A percentile compares a stretch with the other conserved stretches of the same genome.
Conservation (phyloP, 2,888 invertebrate genomes). For the Hemicrepidius hirtus region DNA sequence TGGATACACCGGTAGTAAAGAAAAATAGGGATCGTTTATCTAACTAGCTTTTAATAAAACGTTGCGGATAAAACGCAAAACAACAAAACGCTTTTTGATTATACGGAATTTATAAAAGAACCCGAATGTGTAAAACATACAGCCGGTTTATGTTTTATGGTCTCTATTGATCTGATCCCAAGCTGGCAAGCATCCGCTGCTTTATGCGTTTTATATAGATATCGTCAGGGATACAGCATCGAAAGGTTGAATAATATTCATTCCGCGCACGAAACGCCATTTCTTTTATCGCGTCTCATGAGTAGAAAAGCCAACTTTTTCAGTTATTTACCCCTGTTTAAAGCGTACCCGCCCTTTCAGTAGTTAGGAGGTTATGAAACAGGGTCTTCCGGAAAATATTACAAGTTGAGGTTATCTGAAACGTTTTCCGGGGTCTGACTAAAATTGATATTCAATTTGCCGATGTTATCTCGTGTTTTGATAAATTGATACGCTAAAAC, state of each 20-base stretch:
- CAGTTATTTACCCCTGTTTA: conserved; percentile 63
- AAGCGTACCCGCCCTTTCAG: conserved; percentile 56
- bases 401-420: conserved; percentile 54
- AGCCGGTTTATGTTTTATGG: conserved; percentile 57
- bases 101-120: conserved; percentile 50
- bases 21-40: conserved; percentile 34
- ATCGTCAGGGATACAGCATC: conserved; percentile 60
- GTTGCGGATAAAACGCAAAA: conserved; percentile 41
- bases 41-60: conserved; percentile 44
- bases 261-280: conserved; percentile 61
- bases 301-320: conserved; percentile 61
- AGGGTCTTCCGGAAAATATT: conserved; percentile 55
- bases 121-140: conserved; percentile 57
- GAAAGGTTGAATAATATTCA: conserved; percentile 60
- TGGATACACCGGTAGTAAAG: conserved; percentile 6
- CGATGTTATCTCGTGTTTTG: conserved; percentile 46
- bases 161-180: conserved; percentile 56
- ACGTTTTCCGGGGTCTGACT: conserved; percentile 45
- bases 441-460: conserved; percentile 51
- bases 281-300: conserved; percentile 63
- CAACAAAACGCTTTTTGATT: conserved; percentile 51
- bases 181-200: conserved; percentile 58
- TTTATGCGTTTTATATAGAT: conserved; percentile 63
- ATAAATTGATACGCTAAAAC: conserved; percentile 48
- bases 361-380: conserved; percentile 58